Percentiles rank a stretch among this genome's conserved stretches.
phyloP scores from a whole-genome alignment of 2,113 vertebrate species.

The Dasypus novemcinctus region DNA sequence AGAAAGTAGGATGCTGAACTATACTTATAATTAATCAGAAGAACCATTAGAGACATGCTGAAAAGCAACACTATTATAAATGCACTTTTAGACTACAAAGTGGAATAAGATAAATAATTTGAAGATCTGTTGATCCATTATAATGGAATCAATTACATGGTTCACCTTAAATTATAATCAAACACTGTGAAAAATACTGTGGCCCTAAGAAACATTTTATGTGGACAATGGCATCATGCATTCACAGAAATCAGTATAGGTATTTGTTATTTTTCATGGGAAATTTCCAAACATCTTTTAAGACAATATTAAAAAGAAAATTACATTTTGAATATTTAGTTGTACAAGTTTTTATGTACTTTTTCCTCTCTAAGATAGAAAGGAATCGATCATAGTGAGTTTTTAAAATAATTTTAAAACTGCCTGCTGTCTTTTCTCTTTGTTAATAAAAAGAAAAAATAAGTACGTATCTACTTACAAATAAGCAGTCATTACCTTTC shows the following conservation, averaged over 20 bases:
- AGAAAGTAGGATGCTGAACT: constrained; percentile 10
- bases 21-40: constrained; percentile 58
- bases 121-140: constrained; percentile 44
- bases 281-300: constrained; percentile 11
- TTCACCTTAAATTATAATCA: constrained; percentile 47
- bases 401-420: not conserved
- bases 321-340: not conserved
- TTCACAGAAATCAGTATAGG: not conserved
- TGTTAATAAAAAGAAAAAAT: not conserved
- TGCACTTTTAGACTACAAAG: constrained; percentile 31
- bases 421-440: not conserved
- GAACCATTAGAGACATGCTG: constrained; percentile 24
- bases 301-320: not conserved
- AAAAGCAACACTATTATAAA: constrained; percentile 49
- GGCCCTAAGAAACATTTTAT: constrained; percentile 10
- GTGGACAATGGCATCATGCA: not conserved
- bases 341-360: not conserved
- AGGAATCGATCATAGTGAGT: not conserved
- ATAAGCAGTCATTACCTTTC: not conserved
- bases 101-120: constrained; percentile 58
- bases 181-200: not conserved
- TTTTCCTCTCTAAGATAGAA: not conserved
- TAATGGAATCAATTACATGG: constrained; percentile 30
- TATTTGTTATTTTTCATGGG: constrained; percentile 21
- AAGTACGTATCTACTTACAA: not conserved